Evolutionary conservation across 2,113 vertebrate genomes (phyloP).

Genomic region (Rhinopomastus cyanomelas): DNA sequence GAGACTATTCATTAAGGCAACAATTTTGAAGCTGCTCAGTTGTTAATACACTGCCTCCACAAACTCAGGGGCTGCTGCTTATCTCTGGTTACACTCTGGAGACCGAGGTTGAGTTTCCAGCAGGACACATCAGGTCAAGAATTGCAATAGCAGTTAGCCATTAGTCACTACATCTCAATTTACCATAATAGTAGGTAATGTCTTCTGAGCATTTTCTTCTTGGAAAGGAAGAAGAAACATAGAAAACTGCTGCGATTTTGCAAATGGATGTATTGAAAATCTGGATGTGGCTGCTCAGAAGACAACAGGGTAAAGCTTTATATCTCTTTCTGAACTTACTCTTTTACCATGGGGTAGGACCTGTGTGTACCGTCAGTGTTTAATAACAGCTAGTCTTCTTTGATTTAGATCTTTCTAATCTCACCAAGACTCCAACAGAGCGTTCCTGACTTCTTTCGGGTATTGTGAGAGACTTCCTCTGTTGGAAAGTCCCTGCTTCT

Average conservation of each 20-base stretch:
- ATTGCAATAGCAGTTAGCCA: constrained; percentile 76
- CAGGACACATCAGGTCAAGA: constrained; percentile 68
- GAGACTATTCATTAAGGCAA: constrained; percentile 61
- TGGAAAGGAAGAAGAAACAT: neutral
- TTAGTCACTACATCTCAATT: constrained; percentile 72
- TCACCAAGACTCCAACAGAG: neutral
- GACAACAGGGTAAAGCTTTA: neutral
- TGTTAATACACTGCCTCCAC: constrained; percentile 56
- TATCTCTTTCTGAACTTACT: neutral
- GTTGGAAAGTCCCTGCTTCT: neutral
- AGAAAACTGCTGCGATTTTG: constrained; percentile 4
- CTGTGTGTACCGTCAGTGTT: neutral
- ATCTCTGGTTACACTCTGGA: constrained; percentile 70
- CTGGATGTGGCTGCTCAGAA: neutral
- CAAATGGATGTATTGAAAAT: neutral
- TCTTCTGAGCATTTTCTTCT: constrained; percentile 48
- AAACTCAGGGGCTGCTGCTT: constrained; percentile 52
- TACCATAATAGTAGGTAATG: constrained; percentile 60
- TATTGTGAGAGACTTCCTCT: neutral
- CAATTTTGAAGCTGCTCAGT: constrained; percentile 66
- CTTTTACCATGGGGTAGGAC: neutral
- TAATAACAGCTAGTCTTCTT: neutral
- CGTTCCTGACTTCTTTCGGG: neutral
- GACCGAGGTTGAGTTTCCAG: constrained; percentile 70
- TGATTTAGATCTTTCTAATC: neutral